These are phyloP conservation scores for Pitangus sulphuratus DNA, from an alignment of 2,797 vertebrate genomes.

Conservation along the genomic window DNA sequence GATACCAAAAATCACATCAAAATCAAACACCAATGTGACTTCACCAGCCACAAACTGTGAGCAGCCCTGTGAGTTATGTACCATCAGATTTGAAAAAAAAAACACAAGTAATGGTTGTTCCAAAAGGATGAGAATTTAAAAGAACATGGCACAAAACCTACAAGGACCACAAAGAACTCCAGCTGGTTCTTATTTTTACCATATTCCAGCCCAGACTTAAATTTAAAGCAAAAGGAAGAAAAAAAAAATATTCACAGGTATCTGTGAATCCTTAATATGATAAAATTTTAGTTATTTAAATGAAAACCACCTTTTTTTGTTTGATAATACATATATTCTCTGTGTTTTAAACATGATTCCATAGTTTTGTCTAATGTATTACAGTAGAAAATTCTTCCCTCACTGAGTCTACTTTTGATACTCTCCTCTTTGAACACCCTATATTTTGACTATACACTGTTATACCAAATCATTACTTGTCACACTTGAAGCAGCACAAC, in stretches of 20 bases:
- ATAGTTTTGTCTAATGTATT: not conserved
- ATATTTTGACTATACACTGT: not conserved
- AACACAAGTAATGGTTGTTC: not conserved
- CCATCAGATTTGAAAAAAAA: not conserved
- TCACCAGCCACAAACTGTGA: not conserved
- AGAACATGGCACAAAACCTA: not conserved
- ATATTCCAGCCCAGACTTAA: not conserved
- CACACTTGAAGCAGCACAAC: not conserved
- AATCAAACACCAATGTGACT: not conserved
- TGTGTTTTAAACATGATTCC: rapidly evolving
- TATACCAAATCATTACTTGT: not conserved
- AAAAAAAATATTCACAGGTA: not conserved
- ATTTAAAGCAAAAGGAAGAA: not conserved
- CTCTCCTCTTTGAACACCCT: not conserved
- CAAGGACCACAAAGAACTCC: not conserved
- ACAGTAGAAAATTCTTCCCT: not conserved
- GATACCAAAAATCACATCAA: not conserved
- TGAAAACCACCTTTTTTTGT: no score
- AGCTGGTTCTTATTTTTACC: not conserved
- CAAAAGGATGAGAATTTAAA: not conserved
- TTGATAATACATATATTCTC: no score
- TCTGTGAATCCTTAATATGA: not conserved
- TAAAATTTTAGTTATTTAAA: not conserved
- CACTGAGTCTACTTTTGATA: not conserved
- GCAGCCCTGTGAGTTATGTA: not conserved